Base-by-base conservation (phyloP, 1,140 invertebrate genomes). In the Kradibia gibbosae region DNA sequence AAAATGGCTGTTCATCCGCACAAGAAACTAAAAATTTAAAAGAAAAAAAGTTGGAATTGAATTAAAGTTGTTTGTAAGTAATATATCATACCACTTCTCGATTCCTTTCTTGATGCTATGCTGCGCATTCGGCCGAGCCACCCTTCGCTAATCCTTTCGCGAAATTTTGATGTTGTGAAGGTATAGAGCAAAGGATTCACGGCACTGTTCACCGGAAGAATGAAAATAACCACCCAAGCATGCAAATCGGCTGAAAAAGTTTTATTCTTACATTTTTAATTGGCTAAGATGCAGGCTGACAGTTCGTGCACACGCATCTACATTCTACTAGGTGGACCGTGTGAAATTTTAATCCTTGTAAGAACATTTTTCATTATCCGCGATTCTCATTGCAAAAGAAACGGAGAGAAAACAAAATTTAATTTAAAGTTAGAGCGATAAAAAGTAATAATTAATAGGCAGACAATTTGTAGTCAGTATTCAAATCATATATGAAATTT, bases 171-270 rank as follows among this genome's bases (percentile, higher is more conserved):
- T 7, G 95, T 95, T 0, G 95, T 95, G 74, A 96, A 95, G 10
- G 95, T 97, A 85, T 96, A 97, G 0, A 97, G 89, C 1, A 96
- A 86, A 1, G 96, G 96, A 89, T 97, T 97, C 0, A 96, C 90
- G 0, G 95, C 95, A 0, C 95, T 95, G 88, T 96, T 97, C 0
- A 97, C 92, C 0, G 96, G 96, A 13, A 97, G 86, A 60, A 96
- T 92, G 81, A 96, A 96, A 10, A 96, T 93, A 0, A 95, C 94
- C 1, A 96, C 89, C 94, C 95, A 96, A 15, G 94, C 94, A 85
- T 95, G 94, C 34, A 95, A 88, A 86, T 95, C 93, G 55, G 93
- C 94, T 94, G 85, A 17, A 77, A 78, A 81, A 22, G 50, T n/a
- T n/a, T n/a, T n/a, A n/a, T n/a, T n/a, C n/a, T n/a, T n/a, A n/a